These are phyloP conservation scores for Enteromius treurensis DNA, from an alignment of 2,797 vertebrate species.

Conservation along the genomic window DNA sequence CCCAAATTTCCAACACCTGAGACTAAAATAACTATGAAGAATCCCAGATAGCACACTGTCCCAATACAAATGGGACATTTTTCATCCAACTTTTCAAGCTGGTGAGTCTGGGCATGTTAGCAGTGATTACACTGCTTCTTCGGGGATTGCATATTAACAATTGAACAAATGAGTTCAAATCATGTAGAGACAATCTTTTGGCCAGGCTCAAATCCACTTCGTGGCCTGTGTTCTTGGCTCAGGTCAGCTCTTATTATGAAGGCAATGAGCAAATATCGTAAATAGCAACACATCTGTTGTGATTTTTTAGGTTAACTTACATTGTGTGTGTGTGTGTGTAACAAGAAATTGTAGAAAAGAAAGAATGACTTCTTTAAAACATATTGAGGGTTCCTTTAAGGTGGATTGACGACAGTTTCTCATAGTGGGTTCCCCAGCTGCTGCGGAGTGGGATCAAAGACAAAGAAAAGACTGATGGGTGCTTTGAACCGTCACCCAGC, in stretches of 20 bases:
- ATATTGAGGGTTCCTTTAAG: constrained; percentile 2
- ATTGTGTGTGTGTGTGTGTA: background rate
- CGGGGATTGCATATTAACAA: constrained; percentile 46
- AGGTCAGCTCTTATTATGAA: background rate
- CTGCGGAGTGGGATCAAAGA: constrained; percentile 22
- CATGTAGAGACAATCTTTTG: constrained; percentile 16
- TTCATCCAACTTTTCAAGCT: background rate
- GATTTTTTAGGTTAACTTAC: background rate
- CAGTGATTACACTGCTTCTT: constrained; percentile 29
- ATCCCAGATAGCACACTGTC: background rate
- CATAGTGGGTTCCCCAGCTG: constrained; percentile 28
- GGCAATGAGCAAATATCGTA: background rate
- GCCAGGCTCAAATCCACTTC: constrained; percentile 4
- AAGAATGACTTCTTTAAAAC: background rate
- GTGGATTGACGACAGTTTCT: background rate
- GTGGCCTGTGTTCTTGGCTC: background rate
- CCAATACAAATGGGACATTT: constrained; percentile 2
- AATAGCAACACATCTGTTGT: background rate
- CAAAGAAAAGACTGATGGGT: constrained; percentile 31
- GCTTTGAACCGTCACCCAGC: constrained; percentile 36
- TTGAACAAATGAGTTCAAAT: constrained; percentile 49
- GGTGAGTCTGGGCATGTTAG: constrained; percentile 29
- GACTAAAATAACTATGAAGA: constrained; percentile 50
- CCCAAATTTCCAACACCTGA: constrained; percentile 32
- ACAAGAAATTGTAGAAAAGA: background rate